Base-by-base conservation (phyloP, 2,888 invertebrate species). In the Teleiodes luculella region DNA sequence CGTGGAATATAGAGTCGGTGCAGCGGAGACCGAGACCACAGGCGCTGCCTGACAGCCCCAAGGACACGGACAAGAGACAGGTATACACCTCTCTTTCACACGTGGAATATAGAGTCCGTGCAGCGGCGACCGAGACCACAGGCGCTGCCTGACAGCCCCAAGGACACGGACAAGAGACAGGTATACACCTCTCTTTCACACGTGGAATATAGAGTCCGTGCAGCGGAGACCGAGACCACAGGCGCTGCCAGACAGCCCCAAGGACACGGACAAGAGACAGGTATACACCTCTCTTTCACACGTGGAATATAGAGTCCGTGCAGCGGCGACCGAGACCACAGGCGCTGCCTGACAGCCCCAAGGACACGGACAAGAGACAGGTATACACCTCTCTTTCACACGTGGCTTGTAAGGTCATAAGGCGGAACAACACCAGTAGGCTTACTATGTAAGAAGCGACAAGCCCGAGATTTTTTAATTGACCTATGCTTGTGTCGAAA, bases 31-130 rank as follows among this genome's bases (percentile, higher is more conserved):
- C 82, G 0, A 86, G 84, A n/a, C 46, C 30, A 16, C 3, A 24
- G 3, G 24, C 24, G 31, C 85, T 81, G 57, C 33, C 33, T 2
- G 88, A 87, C 53, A 83, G 83, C 18, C 85, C 86, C 0, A 88
- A 87, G 53, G 81, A 80, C n/a, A 71, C 84, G n/a, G 88, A 88
- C 47, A 89, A 89, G 58, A 74, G 88, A 80, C 86, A 87, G 82
- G 88, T 84, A 33, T 5, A 11, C 11, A 24, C 24, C 6, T 24
- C 24, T 6, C 24, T 24, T 6, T 30, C 31, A 13, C 10, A 35
- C 24, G 8, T 79, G 80, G 56, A 89, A 88, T 60, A 90, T 90
- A 0, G 90, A 90, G 60, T 86, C 86, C 0, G 87, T 89, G 0
- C 89, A 88, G 61, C 57, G 86, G 41, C 75, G 84, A 61, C 82